Percentiles rank a stretch among this genome's conserved stretches.
Conservation (phyloP, 2,888 invertebrate species). For the Notocelia uddmanniana region DNA sequence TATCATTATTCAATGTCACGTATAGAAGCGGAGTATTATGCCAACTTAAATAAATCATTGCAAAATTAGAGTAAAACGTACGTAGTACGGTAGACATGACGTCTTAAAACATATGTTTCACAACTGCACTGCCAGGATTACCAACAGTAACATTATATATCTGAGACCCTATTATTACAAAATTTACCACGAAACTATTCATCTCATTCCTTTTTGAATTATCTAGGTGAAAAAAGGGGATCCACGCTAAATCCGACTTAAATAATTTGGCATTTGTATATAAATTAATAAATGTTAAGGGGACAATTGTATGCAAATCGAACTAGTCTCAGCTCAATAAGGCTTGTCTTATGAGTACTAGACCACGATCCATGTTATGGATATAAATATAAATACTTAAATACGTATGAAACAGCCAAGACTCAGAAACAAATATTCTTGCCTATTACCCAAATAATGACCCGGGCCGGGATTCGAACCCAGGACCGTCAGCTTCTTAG, state of each 20-base stretch:
- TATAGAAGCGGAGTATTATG: not conserved
- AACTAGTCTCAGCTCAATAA: too few relatives aligned
- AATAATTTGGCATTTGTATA: not conserved
- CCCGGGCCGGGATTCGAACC: too few relatives aligned
- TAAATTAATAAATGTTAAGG: too few relatives aligned
- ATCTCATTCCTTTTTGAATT: not conserved
- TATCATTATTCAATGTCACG: not conserved
- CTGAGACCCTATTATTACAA: slow-evolving; percentile 3
- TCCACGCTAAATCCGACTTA: not conserved
- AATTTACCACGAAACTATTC: not conserved
- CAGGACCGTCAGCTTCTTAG: too few relatives aligned
- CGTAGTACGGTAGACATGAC: slow-evolving; percentile 1
- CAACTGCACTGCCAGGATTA: slow-evolving; percentile 10
- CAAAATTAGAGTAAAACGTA: slow-evolving; percentile 5
- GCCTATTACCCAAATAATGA: too few relatives aligned
- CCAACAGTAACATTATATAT: slow-evolving; percentile 11
- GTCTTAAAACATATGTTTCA: slow-evolving; percentile 2
- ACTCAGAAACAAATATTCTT: too few relatives aligned
- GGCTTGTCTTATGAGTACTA: too few relatives aligned
- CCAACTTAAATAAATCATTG: slow-evolving; percentile 2
- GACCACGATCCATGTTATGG: too few relatives aligned
- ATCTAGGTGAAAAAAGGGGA: not conserved
- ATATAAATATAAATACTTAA: too few relatives aligned
- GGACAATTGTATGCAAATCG: too few relatives aligned
- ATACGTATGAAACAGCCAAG: too few relatives aligned